Evolutionary conservation across 1,140 invertebrate genomes (phyloP), one percentile per base, ranked within the genome.

Genomic region (Drosophila seguyi): DNA sequence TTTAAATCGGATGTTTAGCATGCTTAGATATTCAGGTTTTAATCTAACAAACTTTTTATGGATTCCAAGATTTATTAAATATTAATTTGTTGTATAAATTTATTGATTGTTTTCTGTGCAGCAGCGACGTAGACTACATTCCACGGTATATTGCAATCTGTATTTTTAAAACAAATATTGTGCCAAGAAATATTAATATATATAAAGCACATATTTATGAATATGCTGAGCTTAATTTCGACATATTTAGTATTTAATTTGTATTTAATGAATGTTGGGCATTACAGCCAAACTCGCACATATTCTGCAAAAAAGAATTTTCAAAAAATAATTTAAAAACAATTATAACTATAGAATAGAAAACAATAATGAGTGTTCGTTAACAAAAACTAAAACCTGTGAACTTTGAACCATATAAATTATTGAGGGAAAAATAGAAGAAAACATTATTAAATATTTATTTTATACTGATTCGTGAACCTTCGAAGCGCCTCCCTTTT

Each of bases 121-220:
- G 14, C 34, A 3, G 41, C 45, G 14, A 73, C 52, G 72, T 63
- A 42, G 75, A 50, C 55, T 81, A 85, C 85, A 88, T 88, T 88
- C 85, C 85, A 90, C 85, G 81, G 66, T 67, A 62, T 72, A 90
- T 78, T 81, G 82, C 76, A 91, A 84, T 79, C 72, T 62, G 84
- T 87, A 91, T 91, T 91, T 91, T 87, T 91, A 91, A 91, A 87
- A 87, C 73, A 75, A 87, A 91, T 91, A 81, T 81, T 91, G 88
- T 91, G 88, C 88, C 88, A 91, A 91, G 79, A 91, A 81, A 59
- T 72, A 71, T 73, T 71, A 75, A 63, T 80, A 77, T 68, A 59
- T 62, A 53, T 36, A 53, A 53, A 45, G 69, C 25, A 44, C 29
- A 48, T 84, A 66, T 65, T 66, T 66, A 60, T 63, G 72, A 44